Evolutionary conservation across 2,888 invertebrate species (phyloP), one percentile per base, ranked within the genome.

Genomic region (Andrena camellia): DNA sequence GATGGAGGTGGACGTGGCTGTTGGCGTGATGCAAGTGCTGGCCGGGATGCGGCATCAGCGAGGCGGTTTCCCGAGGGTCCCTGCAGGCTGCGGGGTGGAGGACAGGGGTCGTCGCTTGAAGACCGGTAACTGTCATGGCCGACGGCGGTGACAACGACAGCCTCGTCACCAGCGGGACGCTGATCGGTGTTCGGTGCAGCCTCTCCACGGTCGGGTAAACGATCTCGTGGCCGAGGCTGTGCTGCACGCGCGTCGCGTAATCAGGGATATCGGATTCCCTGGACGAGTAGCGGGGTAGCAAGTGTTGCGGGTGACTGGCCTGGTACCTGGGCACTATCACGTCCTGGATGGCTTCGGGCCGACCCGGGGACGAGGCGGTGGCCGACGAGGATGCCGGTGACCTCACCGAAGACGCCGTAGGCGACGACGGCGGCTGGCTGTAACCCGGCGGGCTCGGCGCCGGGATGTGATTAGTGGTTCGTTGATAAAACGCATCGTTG

Each of bases 121-220:
- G 84, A 0, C 90, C 90, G 54, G 91, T 84, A 31, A 92, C 92
- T 54, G 92, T 91, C 90, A 93, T 92, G 60, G 92, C 91, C 80
- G 92, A 91, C 77, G 95, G 95, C 7, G 95, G 94, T 29, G 96
- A 93, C 26, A 93, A 86, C 17, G 94, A 92, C 33, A 93, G 87
- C 79, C 93, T 90, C 20, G 92, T 91, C 7, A 92, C 92, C 42
- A 93, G 83, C 0, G 93, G 93, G 54, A 93, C 92, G 85, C 90
- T 92, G 71, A 92, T 90, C 3, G 92, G 90, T 5, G 91, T 89
- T 63, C 92, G 78, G 57, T 93, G 92, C 73, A 93, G 83, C 83
- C 92, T 91, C 69, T 92, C 93, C 6, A 90, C 90, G 54, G 89
- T 88, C 2, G 93, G 90, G 69, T 92, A 94, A 4, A 90, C 81